phyloP scores from a whole-genome alignment of 2,113 vertebrate species.

The Mohoua ochrocephala region DNA sequence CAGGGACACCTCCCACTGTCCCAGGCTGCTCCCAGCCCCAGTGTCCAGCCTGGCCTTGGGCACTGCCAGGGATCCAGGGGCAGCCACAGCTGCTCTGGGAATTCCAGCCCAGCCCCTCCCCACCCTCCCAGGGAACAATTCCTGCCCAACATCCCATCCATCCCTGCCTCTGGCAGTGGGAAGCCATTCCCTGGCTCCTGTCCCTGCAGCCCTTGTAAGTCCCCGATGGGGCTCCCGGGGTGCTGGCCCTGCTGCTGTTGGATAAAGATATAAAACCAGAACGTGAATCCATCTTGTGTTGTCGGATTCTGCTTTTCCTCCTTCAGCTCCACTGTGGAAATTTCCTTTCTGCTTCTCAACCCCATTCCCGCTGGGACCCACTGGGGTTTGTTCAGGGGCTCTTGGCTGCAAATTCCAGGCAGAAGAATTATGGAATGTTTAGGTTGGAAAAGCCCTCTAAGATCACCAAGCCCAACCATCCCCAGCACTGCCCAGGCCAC shows the following conservation, averaged over 20 bases:
- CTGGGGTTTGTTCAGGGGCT: background rate
- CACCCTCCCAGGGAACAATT: accelerated
- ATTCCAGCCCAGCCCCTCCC: accelerated
- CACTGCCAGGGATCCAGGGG: background rate
- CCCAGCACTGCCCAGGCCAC: background rate
- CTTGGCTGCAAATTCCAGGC: background rate
- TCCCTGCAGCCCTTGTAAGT: background rate
- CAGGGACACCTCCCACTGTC: background rate
- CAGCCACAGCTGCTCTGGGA: background rate
- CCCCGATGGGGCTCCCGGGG: accelerated
- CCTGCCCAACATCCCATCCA: background rate
- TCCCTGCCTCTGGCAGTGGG: accelerated
- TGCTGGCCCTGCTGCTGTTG: background rate
- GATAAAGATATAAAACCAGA: background rate
- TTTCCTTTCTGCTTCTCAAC: background rate
- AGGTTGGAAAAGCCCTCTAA: background rate
- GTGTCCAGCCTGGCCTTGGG: background rate
- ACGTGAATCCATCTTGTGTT: background rate
- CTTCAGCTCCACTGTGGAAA: background rate
- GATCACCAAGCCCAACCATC: background rate
- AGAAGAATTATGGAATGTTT: background rate
- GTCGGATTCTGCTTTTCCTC: background rate
- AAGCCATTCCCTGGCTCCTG: background rate
- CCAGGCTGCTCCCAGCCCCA: background rate
- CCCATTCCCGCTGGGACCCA: background rate